These are phyloP conservation scores for Elymnias hypermnestra DNA, from an alignment of 1,140 invertebrate genomes.

Conservation along the genomic window DNA sequence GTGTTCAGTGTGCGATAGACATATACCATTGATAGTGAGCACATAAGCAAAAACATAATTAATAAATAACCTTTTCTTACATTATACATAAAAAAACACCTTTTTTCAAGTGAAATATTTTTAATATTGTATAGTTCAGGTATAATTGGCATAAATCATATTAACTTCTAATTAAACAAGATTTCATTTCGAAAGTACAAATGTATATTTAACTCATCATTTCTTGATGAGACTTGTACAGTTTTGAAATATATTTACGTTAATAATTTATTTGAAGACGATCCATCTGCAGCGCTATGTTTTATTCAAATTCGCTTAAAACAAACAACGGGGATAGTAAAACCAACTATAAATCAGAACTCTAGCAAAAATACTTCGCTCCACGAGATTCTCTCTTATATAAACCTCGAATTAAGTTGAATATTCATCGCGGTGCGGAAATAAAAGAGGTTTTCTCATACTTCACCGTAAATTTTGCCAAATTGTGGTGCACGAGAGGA, in stretches of 20 bases:
- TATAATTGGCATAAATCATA: too few species aligned
- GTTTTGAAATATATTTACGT: neutral
- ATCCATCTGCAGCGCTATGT: conserved; percentile 11
- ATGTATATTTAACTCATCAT: too few species aligned
- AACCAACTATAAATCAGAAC: conserved; percentile 19
- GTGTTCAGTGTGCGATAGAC: too few species aligned
- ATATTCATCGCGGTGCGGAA: conserved; percentile 15
- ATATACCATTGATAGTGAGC: too few species aligned
- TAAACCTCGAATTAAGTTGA: conserved; percentile 11
- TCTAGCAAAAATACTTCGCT: conserved; percentile 10
- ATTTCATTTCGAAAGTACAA: too few species aligned
- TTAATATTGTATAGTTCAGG: too few species aligned
- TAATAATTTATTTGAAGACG: conserved; percentile 11
- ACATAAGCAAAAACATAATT: too few species aligned
- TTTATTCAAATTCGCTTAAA: conserved; percentile 38
- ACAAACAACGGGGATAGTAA: conserved; percentile 36
- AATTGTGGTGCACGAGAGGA: neutral
- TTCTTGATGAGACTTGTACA: too few species aligned
- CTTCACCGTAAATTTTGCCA: conserved; percentile 34
- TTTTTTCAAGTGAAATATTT: too few species aligned
- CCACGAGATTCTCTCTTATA: conserved; percentile 10
- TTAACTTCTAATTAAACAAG: too few species aligned
- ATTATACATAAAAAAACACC: too few species aligned
- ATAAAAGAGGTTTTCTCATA: conserved; percentile 26
- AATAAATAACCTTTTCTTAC: too few species aligned